Conservation (phyloP, 1,140 invertebrate genomes). For the Ceratina calcarata region DNA sequence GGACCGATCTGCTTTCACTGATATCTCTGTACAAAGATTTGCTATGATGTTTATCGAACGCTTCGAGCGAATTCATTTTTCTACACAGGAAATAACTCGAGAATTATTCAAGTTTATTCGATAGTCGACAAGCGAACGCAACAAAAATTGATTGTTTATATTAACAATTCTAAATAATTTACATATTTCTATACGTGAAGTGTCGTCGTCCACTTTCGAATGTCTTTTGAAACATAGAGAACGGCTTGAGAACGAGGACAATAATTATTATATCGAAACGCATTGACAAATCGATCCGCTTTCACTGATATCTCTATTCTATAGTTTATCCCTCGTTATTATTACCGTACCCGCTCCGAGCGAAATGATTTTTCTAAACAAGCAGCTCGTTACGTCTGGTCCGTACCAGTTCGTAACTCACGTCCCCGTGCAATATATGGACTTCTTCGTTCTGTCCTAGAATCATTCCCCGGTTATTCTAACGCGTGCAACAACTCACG, state of each 20-base stretch:
- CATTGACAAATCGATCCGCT: constrained; percentile 34
- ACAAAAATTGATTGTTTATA: no score
- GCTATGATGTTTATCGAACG: constrained; percentile 37
- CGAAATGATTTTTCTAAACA: constrained; percentile 39
- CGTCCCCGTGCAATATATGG: background rate
- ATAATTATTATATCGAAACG: constrained; percentile 28
- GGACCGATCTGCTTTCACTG: constrained; percentile 60
- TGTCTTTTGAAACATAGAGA: no score
- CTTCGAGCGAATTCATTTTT: constrained; percentile 41
- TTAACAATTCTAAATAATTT: no score
- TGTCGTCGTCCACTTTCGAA: no score
- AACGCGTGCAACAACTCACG: background rate
- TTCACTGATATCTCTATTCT: constrained; percentile 55
- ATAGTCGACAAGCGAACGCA: no score
- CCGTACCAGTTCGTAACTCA: constrained; percentile 52
- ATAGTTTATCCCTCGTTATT: constrained; percentile 24
- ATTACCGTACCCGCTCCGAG: constrained; percentile 39
- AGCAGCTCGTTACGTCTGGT: constrained; percentile 48
- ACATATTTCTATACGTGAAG: no score
- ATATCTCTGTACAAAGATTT: constrained; percentile 38
- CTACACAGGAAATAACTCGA: background rate
- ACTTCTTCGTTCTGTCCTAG: constrained; percentile 3
- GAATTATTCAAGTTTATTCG: background rate
- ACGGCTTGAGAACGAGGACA: background rate
- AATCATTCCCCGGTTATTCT: constrained; percentile 49